A percentile compares a stretch with the other conserved stretches of the same genome.
phyloP scores from a whole-genome alignment of 2,113 vertebrate genomes.

The Nerophis ophidion region DNA sequence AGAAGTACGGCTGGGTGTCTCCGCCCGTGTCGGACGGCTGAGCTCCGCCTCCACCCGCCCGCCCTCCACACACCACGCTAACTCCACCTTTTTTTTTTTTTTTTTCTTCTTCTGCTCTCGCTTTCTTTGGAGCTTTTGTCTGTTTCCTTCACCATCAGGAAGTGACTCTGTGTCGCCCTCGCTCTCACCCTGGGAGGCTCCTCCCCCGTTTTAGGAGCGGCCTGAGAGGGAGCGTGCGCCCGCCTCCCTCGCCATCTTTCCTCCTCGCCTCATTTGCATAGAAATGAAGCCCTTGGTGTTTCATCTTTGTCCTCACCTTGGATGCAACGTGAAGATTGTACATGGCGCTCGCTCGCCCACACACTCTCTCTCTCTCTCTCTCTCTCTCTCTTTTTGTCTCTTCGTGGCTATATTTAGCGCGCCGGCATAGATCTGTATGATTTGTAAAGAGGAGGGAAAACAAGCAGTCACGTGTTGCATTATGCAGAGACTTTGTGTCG shows the following conservation, averaged over 20 bases:
- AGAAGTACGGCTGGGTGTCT: constrained; percentile 99
- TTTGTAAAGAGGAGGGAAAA: constrained; percentile 55
- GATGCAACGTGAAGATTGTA: constrained; percentile 87
- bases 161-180: constrained; percentile 15
- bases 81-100: constrained; percentile 42
- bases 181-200: constrained; percentile 26
- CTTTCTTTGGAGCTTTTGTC: constrained; percentile 4
- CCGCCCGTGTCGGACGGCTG: constrained; percentile 96
- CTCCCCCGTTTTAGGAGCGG: constrained; percentile 32
- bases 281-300: constrained; percentile 81
- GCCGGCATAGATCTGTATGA: constrained; percentile 84
- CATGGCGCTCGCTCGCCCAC: constrained; percentile 72
- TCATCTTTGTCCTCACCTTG: constrained; percentile 81
- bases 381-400: constrained; percentile 34
- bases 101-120: constrained; percentile 7
- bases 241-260: constrained; percentile 7
- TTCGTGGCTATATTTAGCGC: constrained; percentile 86
- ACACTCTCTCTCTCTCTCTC: constrained; percentile 37
- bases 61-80: constrained; percentile 57
- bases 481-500: constrained; percentile 68
- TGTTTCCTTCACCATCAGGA: constrained; percentile 6
- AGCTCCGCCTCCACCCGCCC: constrained; percentile 46
- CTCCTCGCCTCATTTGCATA: constrained; percentile 74
- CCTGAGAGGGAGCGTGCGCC: constrained; percentile 28
- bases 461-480: constrained; percentile 55